Evolutionary conservation across 64 coral and sea anemone genomes (phyloP).

Genomic region (Montipora efflorescens): DNA sequence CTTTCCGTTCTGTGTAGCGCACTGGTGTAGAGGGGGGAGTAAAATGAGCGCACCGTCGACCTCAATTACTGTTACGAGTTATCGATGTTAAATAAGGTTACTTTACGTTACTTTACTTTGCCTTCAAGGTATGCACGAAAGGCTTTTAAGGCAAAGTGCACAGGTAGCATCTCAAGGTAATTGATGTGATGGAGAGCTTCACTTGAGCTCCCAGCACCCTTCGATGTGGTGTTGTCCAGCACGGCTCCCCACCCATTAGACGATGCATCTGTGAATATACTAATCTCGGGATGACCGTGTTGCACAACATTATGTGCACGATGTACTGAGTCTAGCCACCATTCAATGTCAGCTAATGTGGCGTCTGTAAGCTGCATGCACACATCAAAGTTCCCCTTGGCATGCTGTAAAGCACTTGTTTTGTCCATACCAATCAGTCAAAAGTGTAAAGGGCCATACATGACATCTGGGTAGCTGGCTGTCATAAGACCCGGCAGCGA

Average conservation of each 20-base stretch:
- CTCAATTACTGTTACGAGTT: no score
- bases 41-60: no score
- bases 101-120: no score
- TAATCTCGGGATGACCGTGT: constrained; percentile 3
- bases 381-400: constrained; percentile 56
- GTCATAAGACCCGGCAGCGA: neutral
- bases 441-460: constrained; percentile 1
- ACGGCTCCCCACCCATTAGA: constrained; percentile 51
- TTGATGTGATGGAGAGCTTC: neutral
- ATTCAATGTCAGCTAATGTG: neutral
- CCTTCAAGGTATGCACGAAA: neutral
- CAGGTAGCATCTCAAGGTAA: neutral
- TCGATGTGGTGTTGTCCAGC: neutral
- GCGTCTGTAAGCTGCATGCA: constrained; percentile 16
- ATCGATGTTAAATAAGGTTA: no score
- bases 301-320: constrained; percentile 24
- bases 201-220: constrained; percentile 1
- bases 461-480: neutral
- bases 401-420: neutral
- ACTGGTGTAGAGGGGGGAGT: no score
- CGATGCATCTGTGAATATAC: constrained; percentile 49
- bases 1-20: no score
- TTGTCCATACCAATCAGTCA: neutral
- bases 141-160: neutral
- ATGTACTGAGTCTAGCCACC: constrained; percentile 40